These are phyloP conservation scores for Dinomys branickii DNA, from an alignment of 2,113 vertebrate species.

Conservation along the genomic window DNA sequence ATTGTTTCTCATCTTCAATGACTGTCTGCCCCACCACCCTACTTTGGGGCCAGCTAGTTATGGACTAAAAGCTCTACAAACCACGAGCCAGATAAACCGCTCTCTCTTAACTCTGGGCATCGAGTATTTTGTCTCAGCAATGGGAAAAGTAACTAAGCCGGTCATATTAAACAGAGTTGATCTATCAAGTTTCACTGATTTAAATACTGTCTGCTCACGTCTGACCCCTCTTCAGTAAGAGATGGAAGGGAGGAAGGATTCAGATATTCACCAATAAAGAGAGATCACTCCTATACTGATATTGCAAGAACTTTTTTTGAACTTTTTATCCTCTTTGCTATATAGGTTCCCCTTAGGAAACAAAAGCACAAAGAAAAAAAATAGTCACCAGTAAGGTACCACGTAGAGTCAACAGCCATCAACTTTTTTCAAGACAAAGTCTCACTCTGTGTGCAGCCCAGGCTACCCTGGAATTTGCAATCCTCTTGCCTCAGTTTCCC, in stretches of 20 bases:
- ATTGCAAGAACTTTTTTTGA: not conserved
- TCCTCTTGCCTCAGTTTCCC: not conserved
- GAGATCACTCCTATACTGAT: not conserved
- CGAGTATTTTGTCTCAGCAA: not conserved
- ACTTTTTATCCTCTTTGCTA: not conserved
- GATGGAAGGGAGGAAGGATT: not conserved
- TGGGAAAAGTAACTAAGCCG: not conserved
- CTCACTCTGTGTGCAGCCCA: not conserved
- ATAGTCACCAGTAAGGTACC: not conserved
- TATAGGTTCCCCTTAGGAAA: not conserved
- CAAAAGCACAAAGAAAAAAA: not conserved
- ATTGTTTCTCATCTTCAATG: not conserved
- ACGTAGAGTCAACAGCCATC: not conserved
- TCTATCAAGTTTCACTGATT: not conserved
- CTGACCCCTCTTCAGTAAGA: not conserved
- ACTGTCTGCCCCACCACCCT: not conserved
- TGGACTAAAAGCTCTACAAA: not conserved
- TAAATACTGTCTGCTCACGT: not conserved
- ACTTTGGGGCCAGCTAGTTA: not conserved
- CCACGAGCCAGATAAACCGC: not conserved
- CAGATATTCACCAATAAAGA: not conserved
- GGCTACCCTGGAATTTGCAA: not conserved
- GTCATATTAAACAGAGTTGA: not conserved
- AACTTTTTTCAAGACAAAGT: not conserved
- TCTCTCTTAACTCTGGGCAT: not conserved